These are phyloP conservation scores for Hemibates koningsi DNA, from an alignment of 2,113 vertebrate species.

Conservation along the genomic window DNA sequence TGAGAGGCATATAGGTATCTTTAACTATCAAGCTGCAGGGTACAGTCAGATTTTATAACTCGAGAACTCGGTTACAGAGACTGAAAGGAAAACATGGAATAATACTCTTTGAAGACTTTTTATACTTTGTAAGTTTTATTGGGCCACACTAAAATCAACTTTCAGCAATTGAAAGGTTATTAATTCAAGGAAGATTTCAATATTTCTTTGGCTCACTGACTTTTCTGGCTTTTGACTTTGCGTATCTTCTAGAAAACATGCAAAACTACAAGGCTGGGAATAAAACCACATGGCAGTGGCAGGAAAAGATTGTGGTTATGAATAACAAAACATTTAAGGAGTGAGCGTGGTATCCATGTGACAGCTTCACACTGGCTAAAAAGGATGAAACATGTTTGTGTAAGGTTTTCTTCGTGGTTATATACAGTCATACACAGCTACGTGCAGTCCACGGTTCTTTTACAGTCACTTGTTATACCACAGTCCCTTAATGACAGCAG, in stretches of 20 bases:
- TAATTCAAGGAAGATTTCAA: not conserved
- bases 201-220: not conserved
- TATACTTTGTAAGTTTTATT: not conserved
- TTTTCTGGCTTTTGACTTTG: not conserved
- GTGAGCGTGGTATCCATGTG: not conserved
- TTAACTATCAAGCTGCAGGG: not conserved
- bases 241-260: not conserved
- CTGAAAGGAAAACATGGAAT: not conserved
- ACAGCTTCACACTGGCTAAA: not conserved
- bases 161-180: not conserved
- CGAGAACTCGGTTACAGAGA: not conserved
- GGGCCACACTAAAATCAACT: not conserved
- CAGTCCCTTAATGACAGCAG: not conserved
- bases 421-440: not conserved
- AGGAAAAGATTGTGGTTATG: not conserved
- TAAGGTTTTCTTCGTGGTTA: not conserved
- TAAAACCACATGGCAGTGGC: not conserved
- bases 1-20: constrained; percentile 6
- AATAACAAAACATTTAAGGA: not conserved
- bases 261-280: not conserved
- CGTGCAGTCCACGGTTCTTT: not conserved
- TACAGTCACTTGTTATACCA: not conserved
- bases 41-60: not conserved
- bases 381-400: not conserved
- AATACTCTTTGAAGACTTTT: not conserved